Evolutionary conservation across 1,140 invertebrate genomes (phyloP).

Genomic region (Odontomachus brunneus): DNA sequence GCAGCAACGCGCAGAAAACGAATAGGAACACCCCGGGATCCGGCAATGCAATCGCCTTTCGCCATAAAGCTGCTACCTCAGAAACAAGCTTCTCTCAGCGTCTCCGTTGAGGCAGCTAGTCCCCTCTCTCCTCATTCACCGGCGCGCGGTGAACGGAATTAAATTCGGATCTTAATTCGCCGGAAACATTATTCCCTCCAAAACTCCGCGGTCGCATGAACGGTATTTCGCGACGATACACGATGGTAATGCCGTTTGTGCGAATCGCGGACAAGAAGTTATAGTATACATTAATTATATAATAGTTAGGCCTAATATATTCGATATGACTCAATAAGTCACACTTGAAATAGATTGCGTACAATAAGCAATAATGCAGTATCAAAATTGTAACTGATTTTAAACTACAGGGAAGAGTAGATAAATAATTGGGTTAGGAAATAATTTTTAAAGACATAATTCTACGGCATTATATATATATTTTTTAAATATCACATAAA

Average conservation of each 20-base stretch:
- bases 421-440: no score
- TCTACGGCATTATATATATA: no score
- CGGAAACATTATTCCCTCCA: conserved; percentile 37
- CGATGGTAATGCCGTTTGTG: not conserved
- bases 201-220: conserved; percentile 5
- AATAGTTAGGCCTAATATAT: no score
- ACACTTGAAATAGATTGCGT: no score
- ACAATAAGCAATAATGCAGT: no score
- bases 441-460: no score
- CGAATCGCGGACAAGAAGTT: no score
- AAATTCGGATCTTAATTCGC: conserved; percentile 60
- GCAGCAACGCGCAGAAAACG: conserved; percentile 68
- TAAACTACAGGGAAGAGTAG: no score
- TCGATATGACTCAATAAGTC: no score
- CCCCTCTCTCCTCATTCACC: conserved; percentile 26
- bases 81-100: conserved; percentile 43
- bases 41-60: conserved; percentile 53
- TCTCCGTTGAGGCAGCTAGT: conserved; percentile 32
- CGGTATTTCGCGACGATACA: conserved; percentile 14
- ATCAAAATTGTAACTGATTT: no score
- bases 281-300: no score
- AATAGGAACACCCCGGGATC: conserved; percentile 68
- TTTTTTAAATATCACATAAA: no score
- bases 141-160: conserved; percentile 62
- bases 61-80: conserved; percentile 70